These are phyloP conservation scores for Listronotus oregonensis DNA, from an alignment of 1,140 invertebrate species.

Conservation along the genomic window DNA sequence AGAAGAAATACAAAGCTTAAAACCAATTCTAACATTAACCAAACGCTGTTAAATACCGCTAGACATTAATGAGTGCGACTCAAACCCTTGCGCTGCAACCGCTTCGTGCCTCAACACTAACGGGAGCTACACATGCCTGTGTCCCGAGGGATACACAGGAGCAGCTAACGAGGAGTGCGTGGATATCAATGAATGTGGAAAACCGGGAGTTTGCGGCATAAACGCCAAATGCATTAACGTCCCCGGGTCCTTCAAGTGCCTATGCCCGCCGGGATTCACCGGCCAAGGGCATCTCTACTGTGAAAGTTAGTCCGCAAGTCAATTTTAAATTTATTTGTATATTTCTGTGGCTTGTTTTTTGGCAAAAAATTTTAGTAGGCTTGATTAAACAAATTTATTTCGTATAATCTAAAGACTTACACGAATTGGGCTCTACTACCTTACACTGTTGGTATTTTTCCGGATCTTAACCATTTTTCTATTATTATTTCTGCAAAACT, in stretches of 20 bases:
- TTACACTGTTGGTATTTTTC: no score
- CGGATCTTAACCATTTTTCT: no score
- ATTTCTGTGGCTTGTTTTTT: not conserved
- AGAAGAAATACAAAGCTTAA: not conserved
- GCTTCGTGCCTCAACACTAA: conserved; percentile 76
- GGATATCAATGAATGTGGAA: conserved; percentile 72
- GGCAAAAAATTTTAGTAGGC: not conserved
- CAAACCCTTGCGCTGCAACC: conserved; percentile 69
- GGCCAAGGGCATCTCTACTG: conserved; percentile 73
- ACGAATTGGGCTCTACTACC: no score
- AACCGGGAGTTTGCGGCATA: conserved; percentile 74
- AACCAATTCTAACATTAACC: conserved; percentile 19
- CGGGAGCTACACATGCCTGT: conserved; percentile 76
- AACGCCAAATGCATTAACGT: conserved; percentile 92
- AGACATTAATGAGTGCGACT: conserved; percentile 68
- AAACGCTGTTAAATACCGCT: conserved; percentile 39
- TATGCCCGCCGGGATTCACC: conserved; percentile 83
- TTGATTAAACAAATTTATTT: not conserved
- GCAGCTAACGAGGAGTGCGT: conserved; percentile 59
- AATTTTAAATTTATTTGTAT: not conserved
- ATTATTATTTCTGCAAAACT: no score
- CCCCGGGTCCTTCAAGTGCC: conserved; percentile 90
- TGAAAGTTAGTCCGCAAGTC: conserved; percentile 74
- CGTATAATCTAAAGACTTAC: no score
- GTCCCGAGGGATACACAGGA: conserved; percentile 73